Evolutionary conservation across 2,113 vertebrate genomes (phyloP).

Genomic region (Antigone vipio): DNA sequence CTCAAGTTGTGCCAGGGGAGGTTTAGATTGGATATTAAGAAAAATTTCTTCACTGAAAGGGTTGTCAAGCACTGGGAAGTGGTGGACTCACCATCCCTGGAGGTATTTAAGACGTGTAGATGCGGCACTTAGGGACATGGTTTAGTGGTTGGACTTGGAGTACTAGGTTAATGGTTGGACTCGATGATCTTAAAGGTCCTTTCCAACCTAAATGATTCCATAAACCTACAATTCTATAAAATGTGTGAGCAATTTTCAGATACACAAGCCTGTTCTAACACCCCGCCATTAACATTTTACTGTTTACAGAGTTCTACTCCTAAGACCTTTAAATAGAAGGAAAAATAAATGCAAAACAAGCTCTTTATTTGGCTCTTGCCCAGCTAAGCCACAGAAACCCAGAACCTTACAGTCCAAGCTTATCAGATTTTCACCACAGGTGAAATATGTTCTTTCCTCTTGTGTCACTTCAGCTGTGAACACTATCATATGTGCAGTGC

Average conservation of each 20-base stretch:
- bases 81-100: no score
- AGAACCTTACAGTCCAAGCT: neutral
- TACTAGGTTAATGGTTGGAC: no score
- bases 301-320: neutral
- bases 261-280: neutral
- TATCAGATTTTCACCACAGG: neutral
- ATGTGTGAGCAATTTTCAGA: neutral
- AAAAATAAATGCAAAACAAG: neutral
- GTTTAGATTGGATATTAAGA: no score
- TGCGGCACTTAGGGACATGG: no score
- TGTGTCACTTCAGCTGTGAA: neutral
- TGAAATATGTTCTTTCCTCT: neutral
- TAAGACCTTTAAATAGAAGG: neutral
- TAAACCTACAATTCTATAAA: neutral
- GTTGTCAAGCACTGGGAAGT: no score
- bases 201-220: no score
- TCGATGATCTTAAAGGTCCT: no score
- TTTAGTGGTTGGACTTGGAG: no score
- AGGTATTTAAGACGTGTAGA: no score
- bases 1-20: no score
- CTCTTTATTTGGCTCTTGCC: neutral
- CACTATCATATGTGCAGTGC: neutral
- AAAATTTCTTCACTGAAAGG: no score
- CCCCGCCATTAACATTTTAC: neutral
- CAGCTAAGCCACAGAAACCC: neutral